Percentiles rank a stretch among this genome's conserved stretches.
phyloP scores from a whole-genome alignment of 1,140 invertebrate species.

The Drosophila ficusphila region DNA sequence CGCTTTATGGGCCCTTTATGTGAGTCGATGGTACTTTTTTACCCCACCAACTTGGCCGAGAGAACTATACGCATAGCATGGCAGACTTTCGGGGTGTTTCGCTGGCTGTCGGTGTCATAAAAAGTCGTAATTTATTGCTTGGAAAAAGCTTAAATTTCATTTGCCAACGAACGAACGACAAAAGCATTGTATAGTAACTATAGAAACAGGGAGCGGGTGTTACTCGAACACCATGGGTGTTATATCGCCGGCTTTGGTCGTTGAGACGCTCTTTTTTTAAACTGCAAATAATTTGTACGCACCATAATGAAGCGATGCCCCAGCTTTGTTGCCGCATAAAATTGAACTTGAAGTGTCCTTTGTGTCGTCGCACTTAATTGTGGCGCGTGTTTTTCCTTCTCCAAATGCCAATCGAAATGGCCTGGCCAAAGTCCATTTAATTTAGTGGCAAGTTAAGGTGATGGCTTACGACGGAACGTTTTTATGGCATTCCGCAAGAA shows the following conservation, averaged over 20 bases:
- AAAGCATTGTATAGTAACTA: slow-evolving; percentile 64
- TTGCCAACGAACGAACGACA: slow-evolving; percentile 75
- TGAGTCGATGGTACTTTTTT: slow-evolving; percentile 22
- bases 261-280: slow-evolving; percentile 59
- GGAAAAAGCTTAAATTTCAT: slow-evolving; percentile 83
- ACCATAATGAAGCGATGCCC: slow-evolving; percentile 66
- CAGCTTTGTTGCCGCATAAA: slow-evolving; percentile 46
- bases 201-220: slow-evolving; percentile 21
- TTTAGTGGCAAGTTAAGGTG: slow-evolving; percentile 52
- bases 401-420: slow-evolving; percentile 52
- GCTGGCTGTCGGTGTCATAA: slow-evolving; percentile 74
- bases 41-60: slow-evolving; percentile 41
- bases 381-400: slow-evolving; percentile 46
- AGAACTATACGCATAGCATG: slow-evolving; percentile 61
- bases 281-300: slow-evolving; percentile 73
- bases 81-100: slow-evolving; percentile 45
- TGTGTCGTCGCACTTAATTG: slow-evolving; percentile 67
- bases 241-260: slow-evolving; percentile 60
- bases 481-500: slow-evolving; percentile 20
- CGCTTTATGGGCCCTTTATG: slow-evolving; percentile 69
- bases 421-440: slow-evolving; percentile 63
- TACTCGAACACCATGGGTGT: slow-evolving; percentile 46
- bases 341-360: slow-evolving; percentile 65
- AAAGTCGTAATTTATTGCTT: slow-evolving; percentile 82
- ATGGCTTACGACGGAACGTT: slow-evolving; percentile 30